Evolutionary conservation across 1,140 invertebrate genomes (phyloP).

Genomic region (Drosophila hydei): DNA sequence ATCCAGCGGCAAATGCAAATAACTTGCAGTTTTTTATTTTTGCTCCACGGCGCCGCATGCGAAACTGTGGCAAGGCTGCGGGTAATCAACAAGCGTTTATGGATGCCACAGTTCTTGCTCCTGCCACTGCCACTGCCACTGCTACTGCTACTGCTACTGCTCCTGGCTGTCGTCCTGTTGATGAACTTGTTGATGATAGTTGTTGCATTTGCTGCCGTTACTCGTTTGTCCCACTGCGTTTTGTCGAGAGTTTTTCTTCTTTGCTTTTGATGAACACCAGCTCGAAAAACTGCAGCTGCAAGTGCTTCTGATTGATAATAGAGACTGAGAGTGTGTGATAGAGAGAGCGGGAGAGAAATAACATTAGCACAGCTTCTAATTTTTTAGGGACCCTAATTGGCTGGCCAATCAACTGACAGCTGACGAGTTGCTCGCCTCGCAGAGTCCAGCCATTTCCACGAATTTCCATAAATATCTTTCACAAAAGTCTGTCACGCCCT

Average conservation of each 20-base stretch:
- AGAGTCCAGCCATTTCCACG: slow-evolving; percentile 5
- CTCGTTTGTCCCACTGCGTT: slow-evolving; percentile 61
- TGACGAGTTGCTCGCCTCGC: slow-evolving; percentile 10
- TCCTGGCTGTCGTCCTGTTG: slow-evolving; percentile 36
- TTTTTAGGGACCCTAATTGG: slow-evolving; percentile 18
- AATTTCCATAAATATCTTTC: slow-evolving; percentile 65
- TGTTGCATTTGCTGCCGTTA: slow-evolving; percentile 28
- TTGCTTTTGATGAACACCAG: slow-evolving; percentile 28
- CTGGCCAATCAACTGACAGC: slow-evolving; percentile 17
- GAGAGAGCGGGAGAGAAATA: background rate
- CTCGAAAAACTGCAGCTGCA: slow-evolving; percentile 11
- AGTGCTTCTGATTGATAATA: slow-evolving; percentile 7
- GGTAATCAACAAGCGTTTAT: slow-evolving; percentile 80
- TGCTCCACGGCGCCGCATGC: slow-evolving; percentile 3
- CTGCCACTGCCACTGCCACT: too few relatives aligned
- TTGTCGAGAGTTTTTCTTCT: slow-evolving; percentile 19
- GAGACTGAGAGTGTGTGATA: background rate
- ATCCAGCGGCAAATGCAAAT: slow-evolving; percentile 78
- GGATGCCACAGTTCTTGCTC: slow-evolving; percentile 45
- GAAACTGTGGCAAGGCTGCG: slow-evolving; percentile 74
- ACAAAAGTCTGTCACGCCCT: background rate
- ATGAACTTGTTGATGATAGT: slow-evolving; percentile 79
- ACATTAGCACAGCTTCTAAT: slow-evolving; percentile 2
- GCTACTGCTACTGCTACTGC: background rate
- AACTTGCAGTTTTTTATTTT: slow-evolving; percentile 48